Percentiles rank a stretch among this genome's conserved stretches.
phyloP scores from a whole-genome alignment of 2,113 vertebrate genomes.

The Nipponia nippon region DNA sequence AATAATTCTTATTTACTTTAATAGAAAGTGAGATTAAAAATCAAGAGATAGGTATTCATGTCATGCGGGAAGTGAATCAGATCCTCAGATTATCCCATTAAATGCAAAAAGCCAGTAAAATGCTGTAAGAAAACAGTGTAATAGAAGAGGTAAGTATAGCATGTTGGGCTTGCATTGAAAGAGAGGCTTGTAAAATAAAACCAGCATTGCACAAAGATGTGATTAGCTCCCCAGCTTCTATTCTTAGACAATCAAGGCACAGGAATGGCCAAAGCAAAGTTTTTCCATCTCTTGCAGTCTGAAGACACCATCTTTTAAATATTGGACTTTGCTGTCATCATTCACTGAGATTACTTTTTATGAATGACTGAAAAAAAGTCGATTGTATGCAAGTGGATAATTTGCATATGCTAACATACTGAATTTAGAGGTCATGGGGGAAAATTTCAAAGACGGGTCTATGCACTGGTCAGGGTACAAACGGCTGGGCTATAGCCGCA shows the following conservation, averaged over 20 bases:
- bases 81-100: not conserved
- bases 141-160: not conserved
- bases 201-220: not conserved
- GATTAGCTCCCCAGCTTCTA: not conserved
- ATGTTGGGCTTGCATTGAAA: not conserved
- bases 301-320: not conserved
- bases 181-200: slow-evolving; percentile 34
- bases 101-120: not conserved
- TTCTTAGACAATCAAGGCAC: not conserved
- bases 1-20: not conserved
- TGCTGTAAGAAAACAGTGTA: not conserved
- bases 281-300: not conserved
- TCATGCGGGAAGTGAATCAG: not conserved
- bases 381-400: not conserved
- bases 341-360: not conserved
- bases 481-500: not conserved
- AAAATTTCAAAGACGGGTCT: not conserved
- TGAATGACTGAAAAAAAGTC: not conserved
- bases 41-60: not conserved
- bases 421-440: not conserved
- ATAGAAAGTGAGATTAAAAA: slow-evolving; percentile 25
- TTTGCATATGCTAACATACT: not conserved
- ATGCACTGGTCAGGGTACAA: not conserved
- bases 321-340: not conserved
- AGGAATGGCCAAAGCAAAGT: not conserved